phyloP scores from a whole-genome alignment of 1,140 invertebrate genomes.

The Atta texana region DNA sequence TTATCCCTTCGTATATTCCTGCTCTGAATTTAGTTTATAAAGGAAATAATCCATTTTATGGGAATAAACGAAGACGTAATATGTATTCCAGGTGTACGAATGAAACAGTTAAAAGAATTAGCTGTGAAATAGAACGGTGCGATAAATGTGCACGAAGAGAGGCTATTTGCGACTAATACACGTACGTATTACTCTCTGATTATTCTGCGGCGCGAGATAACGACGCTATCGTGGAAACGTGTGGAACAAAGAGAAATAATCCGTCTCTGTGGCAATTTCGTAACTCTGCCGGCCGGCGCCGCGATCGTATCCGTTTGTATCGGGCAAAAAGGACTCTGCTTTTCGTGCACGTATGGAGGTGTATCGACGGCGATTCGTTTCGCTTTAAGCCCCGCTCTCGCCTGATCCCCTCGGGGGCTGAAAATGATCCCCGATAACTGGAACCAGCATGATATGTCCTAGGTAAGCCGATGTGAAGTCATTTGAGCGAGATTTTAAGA shows the following conservation, averaged over 20 bases:
- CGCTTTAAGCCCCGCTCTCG: slow-evolving; percentile 81
- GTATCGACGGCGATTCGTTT: slow-evolving; percentile 84
- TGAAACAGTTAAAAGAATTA: slow-evolving; percentile 61
- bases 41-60: slow-evolving; percentile 59
- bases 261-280: slow-evolving; percentile 73
- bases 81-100: slow-evolving; percentile 37
- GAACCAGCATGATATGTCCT: slow-evolving; percentile 77
- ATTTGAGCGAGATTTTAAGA: slow-evolving; percentile 69
- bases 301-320: slow-evolving; percentile 72
- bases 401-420: slow-evolving; percentile 78
- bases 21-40: slow-evolving; percentile 52
- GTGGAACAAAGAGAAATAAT: slow-evolving; percentile 72
- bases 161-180: slow-evolving; percentile 63
- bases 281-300: slow-evolving; percentile 59
- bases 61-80: slow-evolving; percentile 60
- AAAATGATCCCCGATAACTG: slow-evolving; percentile 84
- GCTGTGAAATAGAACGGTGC: slow-evolving; percentile 1
- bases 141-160: slow-evolving; percentile 48
- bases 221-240: slow-evolving; percentile 56
- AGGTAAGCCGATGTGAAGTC: slow-evolving; percentile 76
- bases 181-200: slow-evolving; percentile 64
- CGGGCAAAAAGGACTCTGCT: slow-evolving; percentile 79
- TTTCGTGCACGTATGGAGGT: slow-evolving; percentile 77
- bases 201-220: slow-evolving; percentile 56
- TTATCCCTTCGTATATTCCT: slow-evolving; percentile 37